Evolutionary conservation across 2,113 vertebrate species (phyloP).

Genomic region (Eira barbara): DNA sequence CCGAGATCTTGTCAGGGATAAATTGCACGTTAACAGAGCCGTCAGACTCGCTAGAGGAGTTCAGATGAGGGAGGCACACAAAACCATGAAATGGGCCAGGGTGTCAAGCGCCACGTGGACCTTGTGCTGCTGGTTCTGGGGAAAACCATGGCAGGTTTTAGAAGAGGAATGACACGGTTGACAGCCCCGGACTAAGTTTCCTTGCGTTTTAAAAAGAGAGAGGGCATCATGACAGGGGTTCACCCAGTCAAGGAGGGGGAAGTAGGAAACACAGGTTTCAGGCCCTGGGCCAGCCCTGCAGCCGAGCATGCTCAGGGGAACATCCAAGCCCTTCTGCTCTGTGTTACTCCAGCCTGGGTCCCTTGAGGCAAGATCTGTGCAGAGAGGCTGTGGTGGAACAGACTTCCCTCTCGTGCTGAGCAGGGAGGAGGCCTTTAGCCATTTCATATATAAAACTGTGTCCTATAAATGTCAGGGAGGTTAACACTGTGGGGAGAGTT

Average conservation of each 20-base stretch:
- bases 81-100: neutral
- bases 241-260: neutral
- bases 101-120: neutral
- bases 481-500: neutral
- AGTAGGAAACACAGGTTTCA: neutral
- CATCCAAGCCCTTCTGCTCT: accelerated
- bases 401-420: neutral
- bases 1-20: neutral
- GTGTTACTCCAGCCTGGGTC: neutral
- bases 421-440: neutral
- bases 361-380: neutral
- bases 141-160: neutral
- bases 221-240: neutral
- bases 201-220: neutral
- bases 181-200: neutral
- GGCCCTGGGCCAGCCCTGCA: neutral
- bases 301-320: neutral
- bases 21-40: neutral
- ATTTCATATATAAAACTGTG: neutral
- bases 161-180: neutral
- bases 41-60: neutral
- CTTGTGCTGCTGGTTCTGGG: neutral
- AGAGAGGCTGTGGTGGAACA: neutral
- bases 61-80: neutral
- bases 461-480: neutral